These are phyloP conservation scores for Heliocidaris tuberculata DNA, from an alignment of 35 echinoderm and acorn worm genomes.

Conservation along the genomic window DNA sequence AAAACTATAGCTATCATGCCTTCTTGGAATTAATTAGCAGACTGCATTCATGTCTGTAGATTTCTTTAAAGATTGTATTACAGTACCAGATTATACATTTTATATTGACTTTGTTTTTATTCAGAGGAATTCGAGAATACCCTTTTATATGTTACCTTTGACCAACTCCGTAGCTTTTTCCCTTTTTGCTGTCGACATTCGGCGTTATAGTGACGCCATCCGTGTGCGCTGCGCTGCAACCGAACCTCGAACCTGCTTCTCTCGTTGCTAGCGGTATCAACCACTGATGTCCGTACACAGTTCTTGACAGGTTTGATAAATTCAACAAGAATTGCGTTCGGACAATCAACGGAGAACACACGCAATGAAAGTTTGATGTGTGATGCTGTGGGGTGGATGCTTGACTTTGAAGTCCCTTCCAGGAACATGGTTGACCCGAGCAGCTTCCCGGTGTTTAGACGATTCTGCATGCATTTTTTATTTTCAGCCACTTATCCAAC, in stretches of 20 bases:
- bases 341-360: slow-evolving; percentile 87
- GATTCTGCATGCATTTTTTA: not conserved
- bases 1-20: too few relatives aligned
- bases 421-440: not conserved
- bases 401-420: not conserved
- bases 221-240: too few relatives aligned
- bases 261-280: slow-evolving; percentile 49
- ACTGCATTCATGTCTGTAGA: too few relatives aligned
- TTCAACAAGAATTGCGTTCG: slow-evolving; percentile 93
- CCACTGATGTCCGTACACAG: slow-evolving; percentile 94
- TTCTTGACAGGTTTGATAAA: slow-evolving; percentile 60
- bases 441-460: not conserved
- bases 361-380: not conserved
- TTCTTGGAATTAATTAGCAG: too few relatives aligned
- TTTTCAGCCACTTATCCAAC: not conserved
- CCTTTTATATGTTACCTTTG: too few relatives aligned
- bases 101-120: too few relatives aligned
- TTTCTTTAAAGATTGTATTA: too few relatives aligned
- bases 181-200: too few relatives aligned
- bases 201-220: too few relatives aligned
- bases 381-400: not conserved
- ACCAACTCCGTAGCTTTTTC: too few relatives aligned
- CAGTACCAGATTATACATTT: too few relatives aligned
- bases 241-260: not conserved
- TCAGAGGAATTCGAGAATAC: too few relatives aligned